These are phyloP conservation scores for Melanaphis sacchari DNA, from an alignment of 1,140 invertebrate genomes.

Conservation along the genomic window DNA sequence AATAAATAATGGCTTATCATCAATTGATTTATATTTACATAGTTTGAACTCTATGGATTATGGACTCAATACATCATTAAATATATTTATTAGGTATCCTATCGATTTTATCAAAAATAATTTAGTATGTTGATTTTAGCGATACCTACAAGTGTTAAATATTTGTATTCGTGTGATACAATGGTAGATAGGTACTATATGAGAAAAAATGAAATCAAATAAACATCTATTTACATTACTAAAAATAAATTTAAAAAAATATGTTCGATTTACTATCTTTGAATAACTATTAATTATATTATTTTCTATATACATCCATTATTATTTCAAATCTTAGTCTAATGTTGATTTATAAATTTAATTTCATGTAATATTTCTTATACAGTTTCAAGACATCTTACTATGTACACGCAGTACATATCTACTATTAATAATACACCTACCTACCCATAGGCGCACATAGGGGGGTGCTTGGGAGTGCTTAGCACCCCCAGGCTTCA, in stretches of 20 bases:
- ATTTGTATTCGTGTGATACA: neutral
- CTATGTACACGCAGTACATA: neutral
- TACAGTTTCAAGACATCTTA: too few relatives aligned
- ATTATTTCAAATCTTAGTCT: neutral
- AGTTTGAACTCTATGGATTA: neutral
- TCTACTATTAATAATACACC: neutral
- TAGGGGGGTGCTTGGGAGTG: too few relatives aligned
- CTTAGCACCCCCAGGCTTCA: too few relatives aligned
- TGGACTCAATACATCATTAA: neutral
- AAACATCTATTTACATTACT: neutral
- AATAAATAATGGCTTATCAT: neutral
- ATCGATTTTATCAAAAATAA: neutral
- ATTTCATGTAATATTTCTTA: neutral
- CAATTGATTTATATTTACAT: neutral
- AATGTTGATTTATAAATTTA: neutral
- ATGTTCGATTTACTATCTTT: neutral
- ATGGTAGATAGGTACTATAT: neutral
- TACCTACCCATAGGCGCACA: too few relatives aligned
- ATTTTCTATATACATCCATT: neutral
- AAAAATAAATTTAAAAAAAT: neutral
- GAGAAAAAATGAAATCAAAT: neutral
- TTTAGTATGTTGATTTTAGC: neutral
- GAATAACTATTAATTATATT: neutral
- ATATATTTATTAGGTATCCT: neutral
- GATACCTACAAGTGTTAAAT: neutral